Evolutionary conservation across 2,888 invertebrate genomes (phyloP), one percentile per base, ranked within the genome.

Genomic region (Drosophila quinaria): DNA sequence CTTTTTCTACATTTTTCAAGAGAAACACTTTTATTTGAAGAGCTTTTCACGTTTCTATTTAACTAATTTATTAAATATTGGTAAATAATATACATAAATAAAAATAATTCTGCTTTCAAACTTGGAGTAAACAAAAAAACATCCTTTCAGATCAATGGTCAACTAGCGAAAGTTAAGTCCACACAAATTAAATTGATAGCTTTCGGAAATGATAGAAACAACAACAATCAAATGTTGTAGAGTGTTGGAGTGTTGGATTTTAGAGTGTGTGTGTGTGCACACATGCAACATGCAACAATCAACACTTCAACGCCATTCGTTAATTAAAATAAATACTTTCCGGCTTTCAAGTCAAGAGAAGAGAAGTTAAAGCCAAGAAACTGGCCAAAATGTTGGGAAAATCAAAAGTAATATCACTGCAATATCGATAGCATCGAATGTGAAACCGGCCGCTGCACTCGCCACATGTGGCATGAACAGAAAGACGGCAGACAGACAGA

Each of bases 291-390:
- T 29, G 8, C 56, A 33, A 65, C 66, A 60, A 29, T 70, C 65
- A 58, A 63, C 72, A 70, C 70, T 72, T 72, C 74, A 77, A 79
- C 85, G 80, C 69, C 56, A 55, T 70, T 60, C 77, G 78, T 87
- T 85, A 87, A 89, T 84, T 88, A 86, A 84, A 86, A 88, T 84
- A 83, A 84, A 84, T 84, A 88, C 88, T 84, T 84, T 84, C 84
- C 84, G 84, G 84, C 84, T 83, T 80, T 54, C 54, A 15, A 74
- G 65, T 66, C 54, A 42, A 60, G 9, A 4, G 29, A 19, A 19
- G 22, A 49, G 49, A 37, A 58, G 46, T 33, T 1, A 9, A 15
- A 66, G 64, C 51, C 46, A 65, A 65, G 61, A 73, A 70, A 70
- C 58, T 71, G 72, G 80, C 72, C 77, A 76, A 76, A 73, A 69